phyloP scores from a whole-genome alignment of 2,113 vertebrate genomes.

The Anoura caudifer region DNA sequence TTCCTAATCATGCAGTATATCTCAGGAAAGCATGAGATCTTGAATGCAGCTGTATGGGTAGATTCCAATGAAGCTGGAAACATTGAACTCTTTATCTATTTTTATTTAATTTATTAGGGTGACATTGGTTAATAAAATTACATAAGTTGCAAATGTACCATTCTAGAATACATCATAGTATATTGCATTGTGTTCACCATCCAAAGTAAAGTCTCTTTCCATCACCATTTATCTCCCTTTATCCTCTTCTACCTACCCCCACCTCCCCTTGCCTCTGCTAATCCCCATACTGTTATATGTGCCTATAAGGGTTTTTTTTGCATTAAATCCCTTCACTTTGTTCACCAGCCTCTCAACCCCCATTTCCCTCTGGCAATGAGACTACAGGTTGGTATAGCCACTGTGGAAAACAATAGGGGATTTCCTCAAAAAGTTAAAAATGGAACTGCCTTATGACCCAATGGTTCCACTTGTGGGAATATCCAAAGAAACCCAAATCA shows the following conservation, averaged over 20 bases:
- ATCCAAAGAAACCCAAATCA: background rate
- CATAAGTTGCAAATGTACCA: background rate
- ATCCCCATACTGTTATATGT: background rate
- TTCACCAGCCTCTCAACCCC: background rate
- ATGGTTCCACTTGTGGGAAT: background rate
- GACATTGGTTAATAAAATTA: background rate
- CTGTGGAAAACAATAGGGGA: background rate
- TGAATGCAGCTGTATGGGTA: background rate
- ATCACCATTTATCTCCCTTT: background rate
- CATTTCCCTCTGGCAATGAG: background rate
- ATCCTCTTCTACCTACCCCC: background rate
- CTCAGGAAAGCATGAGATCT: background rate
- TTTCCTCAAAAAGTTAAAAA: background rate
- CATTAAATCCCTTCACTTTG: background rate
- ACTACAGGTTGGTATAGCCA: background rate
- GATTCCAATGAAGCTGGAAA: background rate
- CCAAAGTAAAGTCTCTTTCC: background rate
- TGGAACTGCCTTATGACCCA: background rate
- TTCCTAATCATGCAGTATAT: background rate
- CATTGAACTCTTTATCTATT: background rate
- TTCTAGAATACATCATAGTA: background rate
- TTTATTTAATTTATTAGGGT: background rate
- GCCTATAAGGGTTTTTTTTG: background rate
- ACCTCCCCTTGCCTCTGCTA: background rate
- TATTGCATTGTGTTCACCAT: background rate